These are phyloP conservation scores for Melanerpes formicivorus DNA, from an alignment of 2,113 vertebrate genomes.

Conservation along the genomic window DNA sequence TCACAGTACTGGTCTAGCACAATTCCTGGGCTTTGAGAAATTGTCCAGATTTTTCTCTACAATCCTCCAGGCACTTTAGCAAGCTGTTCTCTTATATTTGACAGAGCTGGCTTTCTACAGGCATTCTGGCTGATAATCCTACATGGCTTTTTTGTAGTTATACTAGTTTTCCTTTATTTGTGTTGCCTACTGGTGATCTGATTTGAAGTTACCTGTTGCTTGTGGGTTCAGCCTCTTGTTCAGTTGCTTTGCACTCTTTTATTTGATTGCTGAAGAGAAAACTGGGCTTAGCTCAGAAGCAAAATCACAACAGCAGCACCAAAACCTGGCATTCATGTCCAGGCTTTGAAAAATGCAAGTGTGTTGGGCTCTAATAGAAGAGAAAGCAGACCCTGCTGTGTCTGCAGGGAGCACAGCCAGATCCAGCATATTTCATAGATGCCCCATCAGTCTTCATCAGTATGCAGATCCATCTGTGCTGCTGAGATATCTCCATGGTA, in stretches of 20 bases:
- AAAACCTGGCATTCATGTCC: neutral
- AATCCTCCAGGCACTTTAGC: conserved; percentile 11
- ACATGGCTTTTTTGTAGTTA: neutral
- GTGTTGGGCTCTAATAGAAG: neutral
- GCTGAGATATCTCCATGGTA: conserved; percentile 61
- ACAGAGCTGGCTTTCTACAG: conserved; percentile 23
- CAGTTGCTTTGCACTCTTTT: neutral
- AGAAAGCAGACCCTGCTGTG: neutral
- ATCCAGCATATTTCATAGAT: conserved; percentile 29
- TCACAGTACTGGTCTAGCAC: neutral
- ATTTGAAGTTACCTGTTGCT: conserved; percentile 8
- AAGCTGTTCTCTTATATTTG: neutral
- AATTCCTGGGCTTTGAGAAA: conserved; percentile 42
- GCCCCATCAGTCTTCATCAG: conserved; percentile 57
- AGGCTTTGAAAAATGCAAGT: conserved; percentile 18
- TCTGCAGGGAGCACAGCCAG: conserved; percentile 39
- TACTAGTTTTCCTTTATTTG: neutral
- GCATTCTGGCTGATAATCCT: conserved; percentile 11
- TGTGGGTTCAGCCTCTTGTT: neutral
- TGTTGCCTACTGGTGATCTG: neutral
- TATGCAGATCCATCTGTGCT: conserved; percentile 50
- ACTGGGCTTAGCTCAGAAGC: neutral
- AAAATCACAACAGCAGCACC: neutral
- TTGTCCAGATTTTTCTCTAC: conserved; percentile 33
- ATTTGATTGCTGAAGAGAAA: conserved; percentile 16